These are phyloP conservation scores for Microhierax caerulescens DNA, from an alignment of 2,797 vertebrate genomes.

Conservation along the genomic window DNA sequence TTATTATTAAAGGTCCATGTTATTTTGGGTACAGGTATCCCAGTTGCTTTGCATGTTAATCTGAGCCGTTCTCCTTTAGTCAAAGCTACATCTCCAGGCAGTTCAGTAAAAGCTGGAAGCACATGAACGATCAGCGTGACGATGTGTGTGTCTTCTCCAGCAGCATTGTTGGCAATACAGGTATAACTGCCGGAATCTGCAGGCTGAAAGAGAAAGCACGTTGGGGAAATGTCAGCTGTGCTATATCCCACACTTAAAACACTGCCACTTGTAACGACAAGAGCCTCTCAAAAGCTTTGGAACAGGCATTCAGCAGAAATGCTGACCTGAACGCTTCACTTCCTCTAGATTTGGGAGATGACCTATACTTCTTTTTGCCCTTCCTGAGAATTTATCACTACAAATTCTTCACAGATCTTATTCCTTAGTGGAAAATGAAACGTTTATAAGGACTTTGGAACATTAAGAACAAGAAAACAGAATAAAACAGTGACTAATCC, in stretches of 20 bases:
- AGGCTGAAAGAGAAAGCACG: slow-evolving; percentile 69
- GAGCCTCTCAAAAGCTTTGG: not conserved
- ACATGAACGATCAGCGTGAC: slow-evolving; percentile 82
- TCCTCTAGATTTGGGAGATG: not conserved
- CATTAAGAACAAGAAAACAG: not conserved
- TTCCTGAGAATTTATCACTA: not conserved
- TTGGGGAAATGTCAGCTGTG: not conserved
- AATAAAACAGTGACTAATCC: not conserved
- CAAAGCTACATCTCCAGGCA: slow-evolving; percentile 86
- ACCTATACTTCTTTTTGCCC: not conserved
- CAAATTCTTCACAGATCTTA: not conserved
- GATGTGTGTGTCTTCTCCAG: slow-evolving; percentile 84
- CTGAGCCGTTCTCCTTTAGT: slow-evolving; percentile 90
- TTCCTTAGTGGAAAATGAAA: not conserved
- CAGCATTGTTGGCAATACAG: slow-evolving; percentile 86
- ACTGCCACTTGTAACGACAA: accelerated
- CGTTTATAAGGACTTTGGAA: not conserved
- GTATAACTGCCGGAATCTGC: slow-evolving; percentile 89
- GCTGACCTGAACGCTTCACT: not conserved
- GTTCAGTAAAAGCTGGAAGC: slow-evolving; percentile 87
- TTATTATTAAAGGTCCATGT: slow-evolving; percentile 96
- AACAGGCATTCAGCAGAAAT: not conserved
- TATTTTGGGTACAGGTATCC: slow-evolving; percentile 86
- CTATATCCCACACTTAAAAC: not conserved
- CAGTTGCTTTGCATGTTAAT: slow-evolving; percentile 84